Percentiles rank a stretch among this genome's conserved stretches.
phyloP scores from a whole-genome alignment of 1,140 invertebrate genomes.

The Drosophila lacertosa region DNA sequence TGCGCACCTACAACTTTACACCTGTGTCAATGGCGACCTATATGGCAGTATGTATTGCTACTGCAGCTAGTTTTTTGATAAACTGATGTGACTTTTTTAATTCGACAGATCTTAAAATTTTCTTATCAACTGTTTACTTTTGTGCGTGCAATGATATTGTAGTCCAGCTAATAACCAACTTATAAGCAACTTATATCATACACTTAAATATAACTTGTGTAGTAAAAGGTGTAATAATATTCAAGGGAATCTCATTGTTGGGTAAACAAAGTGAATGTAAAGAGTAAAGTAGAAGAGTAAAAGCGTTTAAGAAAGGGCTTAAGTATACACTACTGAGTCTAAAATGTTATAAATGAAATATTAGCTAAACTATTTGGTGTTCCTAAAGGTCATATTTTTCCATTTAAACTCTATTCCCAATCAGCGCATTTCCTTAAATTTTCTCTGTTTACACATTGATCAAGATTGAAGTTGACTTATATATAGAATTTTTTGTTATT shows the following conservation, averaged over 20 bases:
- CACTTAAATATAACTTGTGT: too few relatives aligned
- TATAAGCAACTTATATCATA: too few relatives aligned
- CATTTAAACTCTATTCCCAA: background rate
- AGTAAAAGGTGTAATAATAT: too few relatives aligned
- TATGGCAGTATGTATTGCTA: constrained; percentile 51
- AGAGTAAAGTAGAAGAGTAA: too few relatives aligned
- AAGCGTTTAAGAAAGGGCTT: too few relatives aligned
- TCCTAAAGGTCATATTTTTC: too few relatives aligned
- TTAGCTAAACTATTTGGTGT: too few relatives aligned
- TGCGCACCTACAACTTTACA: constrained; percentile 63
- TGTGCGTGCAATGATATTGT: constrained; percentile 42
- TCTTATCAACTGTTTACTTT: constrained; percentile 62
- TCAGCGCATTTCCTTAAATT: background rate
- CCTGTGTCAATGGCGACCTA: constrained; percentile 62
- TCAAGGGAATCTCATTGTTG: too few relatives aligned
- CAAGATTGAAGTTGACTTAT: background rate
- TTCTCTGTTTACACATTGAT: background rate
- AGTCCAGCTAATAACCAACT: background rate
- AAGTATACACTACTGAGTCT: too few relatives aligned
- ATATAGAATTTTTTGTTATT: constrained; percentile 7
- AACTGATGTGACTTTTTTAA: background rate
- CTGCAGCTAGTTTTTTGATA: background rate
- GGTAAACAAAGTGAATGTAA: too few relatives aligned
- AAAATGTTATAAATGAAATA: too few relatives aligned
- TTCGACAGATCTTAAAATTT: constrained; percentile 55